These are phyloP conservation scores for Aphidius colemani DNA, from an alignment of 2,888 invertebrate species.

Conservation along the genomic window DNA sequence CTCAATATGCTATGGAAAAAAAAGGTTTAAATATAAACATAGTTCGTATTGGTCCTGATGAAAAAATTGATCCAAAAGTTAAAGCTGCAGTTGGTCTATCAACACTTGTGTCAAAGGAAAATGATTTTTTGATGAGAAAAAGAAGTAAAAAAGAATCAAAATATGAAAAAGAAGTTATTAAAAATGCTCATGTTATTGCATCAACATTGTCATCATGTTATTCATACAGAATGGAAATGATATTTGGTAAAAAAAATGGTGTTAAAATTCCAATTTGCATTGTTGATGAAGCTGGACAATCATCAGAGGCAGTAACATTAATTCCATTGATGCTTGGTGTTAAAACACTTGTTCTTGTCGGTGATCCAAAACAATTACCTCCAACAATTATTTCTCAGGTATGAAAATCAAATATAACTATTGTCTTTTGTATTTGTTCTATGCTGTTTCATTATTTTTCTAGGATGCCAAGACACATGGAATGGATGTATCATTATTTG, in stretches of 20 bases:
- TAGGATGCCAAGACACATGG: constrained; percentile 73
- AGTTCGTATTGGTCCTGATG: constrained; percentile 70
- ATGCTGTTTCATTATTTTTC: constrained; percentile 19
- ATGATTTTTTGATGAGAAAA: neutral
- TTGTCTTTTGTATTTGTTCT: too few species aligned
- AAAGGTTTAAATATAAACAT: constrained; percentile 45
- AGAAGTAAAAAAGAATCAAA: neutral
- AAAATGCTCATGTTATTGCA: constrained; percentile 71
- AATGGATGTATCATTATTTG: constrained; percentile 76
- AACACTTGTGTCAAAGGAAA: constrained; percentile 45
- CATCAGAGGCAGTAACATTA: constrained; percentile 79
- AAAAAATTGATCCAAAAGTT: constrained; percentile 66
- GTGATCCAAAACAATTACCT: constrained; percentile 84
- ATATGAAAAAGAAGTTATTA: constrained; percentile 54
- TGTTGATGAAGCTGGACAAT: constrained; percentile 87
- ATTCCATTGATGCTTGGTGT: constrained; percentile 78
- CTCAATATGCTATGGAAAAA: constrained; percentile 56
- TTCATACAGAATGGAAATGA: constrained; percentile 50
- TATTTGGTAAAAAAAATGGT: constrained; percentile 37
- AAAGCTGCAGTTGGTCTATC: constrained; percentile 64
- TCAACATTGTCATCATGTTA: constrained; percentile 69
- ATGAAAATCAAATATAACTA: too few species aligned
- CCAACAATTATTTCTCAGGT: constrained; percentile 68
- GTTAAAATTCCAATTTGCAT: constrained; percentile 64
- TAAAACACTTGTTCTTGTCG: constrained; percentile 77